These are phyloP conservation scores for Callithrix jacchus DNA, from an alignment of 2,113 vertebrate species.

Conservation along the genomic window DNA sequence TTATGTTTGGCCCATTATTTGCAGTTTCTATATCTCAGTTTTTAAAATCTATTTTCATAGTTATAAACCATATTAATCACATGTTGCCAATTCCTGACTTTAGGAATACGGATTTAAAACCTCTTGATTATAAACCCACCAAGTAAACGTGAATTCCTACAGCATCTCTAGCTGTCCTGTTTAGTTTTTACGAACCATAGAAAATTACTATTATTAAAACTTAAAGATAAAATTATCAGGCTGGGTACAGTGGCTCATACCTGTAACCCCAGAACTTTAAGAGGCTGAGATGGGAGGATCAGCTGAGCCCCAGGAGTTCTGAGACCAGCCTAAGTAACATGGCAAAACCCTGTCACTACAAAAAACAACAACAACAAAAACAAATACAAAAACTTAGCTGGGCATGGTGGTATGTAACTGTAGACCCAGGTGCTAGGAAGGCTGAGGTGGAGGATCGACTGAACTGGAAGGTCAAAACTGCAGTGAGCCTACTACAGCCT, in stretches of 20 bases:
- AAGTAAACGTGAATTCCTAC: not conserved
- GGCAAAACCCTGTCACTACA: too few species aligned
- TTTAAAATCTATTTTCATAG: not conserved
- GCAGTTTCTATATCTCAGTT: not conserved
- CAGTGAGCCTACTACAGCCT: too few species aligned
- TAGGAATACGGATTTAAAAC: not conserved
- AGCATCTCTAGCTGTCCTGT: not conserved
- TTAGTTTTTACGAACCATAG: not conserved
- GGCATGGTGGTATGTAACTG: too few species aligned
- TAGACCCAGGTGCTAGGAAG: too few species aligned
- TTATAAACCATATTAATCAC: constrained; percentile 22
- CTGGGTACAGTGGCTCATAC: not conserved
- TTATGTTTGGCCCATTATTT: not conserved
- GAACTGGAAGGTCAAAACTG: too few species aligned
- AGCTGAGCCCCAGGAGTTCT: too few species aligned
- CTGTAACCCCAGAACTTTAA: too few species aligned
- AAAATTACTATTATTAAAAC: constrained; percentile 21
- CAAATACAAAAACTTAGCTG: too few species aligned
- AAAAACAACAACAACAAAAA: not conserved
- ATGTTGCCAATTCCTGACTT: not conserved
- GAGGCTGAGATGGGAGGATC: too few species aligned
- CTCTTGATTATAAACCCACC: not conserved
- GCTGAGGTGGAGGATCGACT: too few species aligned
- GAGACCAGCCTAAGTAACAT: too few species aligned
- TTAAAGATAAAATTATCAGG: constrained; percentile 14